A percentile compares a stretch with the other conserved stretches of the same genome.
Conservation (phyloP, 2,888 invertebrate species). For the Antheraea yamamai region DNA sequence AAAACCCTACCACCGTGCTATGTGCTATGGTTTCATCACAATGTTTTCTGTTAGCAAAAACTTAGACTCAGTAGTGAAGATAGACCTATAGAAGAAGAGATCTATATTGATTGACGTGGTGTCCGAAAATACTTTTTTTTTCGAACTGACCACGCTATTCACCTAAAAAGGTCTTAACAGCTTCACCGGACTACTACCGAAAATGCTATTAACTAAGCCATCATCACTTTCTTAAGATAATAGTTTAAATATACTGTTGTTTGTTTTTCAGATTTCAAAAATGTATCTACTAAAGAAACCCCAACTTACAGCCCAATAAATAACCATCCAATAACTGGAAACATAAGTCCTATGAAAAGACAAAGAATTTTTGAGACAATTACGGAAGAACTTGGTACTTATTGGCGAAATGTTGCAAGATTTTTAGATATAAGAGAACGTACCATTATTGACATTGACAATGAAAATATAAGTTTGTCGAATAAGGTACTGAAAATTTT, state of each 20-base stretch:
- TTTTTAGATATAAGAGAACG: conserved; percentile 62
- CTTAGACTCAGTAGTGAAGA: too few species aligned
- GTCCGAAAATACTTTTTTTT: too few species aligned
- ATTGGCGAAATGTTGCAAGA: conserved; percentile 67
- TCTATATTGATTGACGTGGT: too few species aligned
- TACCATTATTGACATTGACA: conserved; percentile 63
- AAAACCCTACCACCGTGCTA: too few species aligned
- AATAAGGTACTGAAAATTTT: conserved; percentile 57
- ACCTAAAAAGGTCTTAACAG: too few species aligned
- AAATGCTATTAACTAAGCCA: too few species aligned
- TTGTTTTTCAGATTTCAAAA: background rate
- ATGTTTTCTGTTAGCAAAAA: too few species aligned
- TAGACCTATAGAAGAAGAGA: too few species aligned
- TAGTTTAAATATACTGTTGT: background rate
- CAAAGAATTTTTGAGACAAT: conserved; percentile 59
- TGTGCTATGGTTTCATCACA: too few species aligned
- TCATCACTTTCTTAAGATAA: background rate
- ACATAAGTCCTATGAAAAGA: conserved; percentile 49
- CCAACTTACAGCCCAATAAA: conserved; percentile 25
- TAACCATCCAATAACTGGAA: conserved; percentile 39
- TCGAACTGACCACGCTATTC: too few species aligned
- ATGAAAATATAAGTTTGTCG: conserved; percentile 38
- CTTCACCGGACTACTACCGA: too few species aligned
- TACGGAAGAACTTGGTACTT: conserved; percentile 60
- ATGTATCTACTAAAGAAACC: background rate